Evolutionary conservation across 2,888 invertebrate species (phyloP), one percentile per base, ranked within the genome.

Genomic region (Catocala sponsa): DNA sequence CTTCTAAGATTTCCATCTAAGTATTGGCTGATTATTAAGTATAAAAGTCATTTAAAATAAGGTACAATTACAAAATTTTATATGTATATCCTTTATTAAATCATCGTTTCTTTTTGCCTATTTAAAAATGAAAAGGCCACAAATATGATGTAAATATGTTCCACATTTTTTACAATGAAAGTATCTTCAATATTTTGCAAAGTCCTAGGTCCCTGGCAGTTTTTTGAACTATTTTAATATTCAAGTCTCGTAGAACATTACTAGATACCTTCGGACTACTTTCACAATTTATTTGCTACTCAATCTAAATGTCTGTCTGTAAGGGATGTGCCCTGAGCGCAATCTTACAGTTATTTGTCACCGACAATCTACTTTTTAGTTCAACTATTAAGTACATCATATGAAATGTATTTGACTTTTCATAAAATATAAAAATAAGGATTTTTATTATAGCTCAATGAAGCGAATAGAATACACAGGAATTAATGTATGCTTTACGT

Each of bases 201-300:
- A 6, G 43, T 12, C n/a, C 38, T 38, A 44, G 43, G 25, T 55
- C n/a, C 12, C 9, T 13, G 49, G 4, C 55, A 65, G 52, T 35
- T 70, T 64, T 64, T 59, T 60, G 2, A 59, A 66, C 61, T 63
- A 54, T 57, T 61, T 67, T 52, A 65, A 63, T 65, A 74, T 76
- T 68, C 69, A 53, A 53, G 55, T 54, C 60, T 68, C 70, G 79
- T 66, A 56, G 44, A 15, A 59, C 52, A 64, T 66, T 68, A 69
- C 58, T 68, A 55, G 52, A 72, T 69, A 56, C 49, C 50, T 55
- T 60, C 63, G 57, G 55, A 72, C 59, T 69, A 72, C 70, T 72
- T 72, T 57, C 59, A 62, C 65, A 59, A 70, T 69, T 70, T 79
- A 79, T 79, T 77, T 63, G 58, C 59, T 73, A 67, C 73, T 76